phyloP scores from a whole-genome alignment of 2,113 vertebrate species.

The Myotis yumanensis region DNA sequence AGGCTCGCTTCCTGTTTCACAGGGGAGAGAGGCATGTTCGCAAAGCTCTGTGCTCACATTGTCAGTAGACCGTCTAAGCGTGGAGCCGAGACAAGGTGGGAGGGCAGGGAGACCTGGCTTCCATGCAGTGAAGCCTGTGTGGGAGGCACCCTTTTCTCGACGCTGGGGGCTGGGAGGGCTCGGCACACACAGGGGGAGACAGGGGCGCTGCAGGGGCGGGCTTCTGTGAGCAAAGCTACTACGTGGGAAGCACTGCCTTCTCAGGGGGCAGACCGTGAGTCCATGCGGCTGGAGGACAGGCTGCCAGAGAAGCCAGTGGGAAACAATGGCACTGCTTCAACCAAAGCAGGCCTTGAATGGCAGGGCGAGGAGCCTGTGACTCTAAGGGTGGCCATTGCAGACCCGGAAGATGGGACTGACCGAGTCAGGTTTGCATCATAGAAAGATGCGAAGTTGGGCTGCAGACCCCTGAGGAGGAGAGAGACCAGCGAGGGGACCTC shows the following conservation, averaged over 20 bases:
- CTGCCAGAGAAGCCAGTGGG: not conserved
- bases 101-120: not conserved
- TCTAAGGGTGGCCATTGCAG: not conserved
- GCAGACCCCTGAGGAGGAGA: not conserved
- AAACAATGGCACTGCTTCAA: accelerated
- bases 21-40: not conserved
- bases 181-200: not conserved
- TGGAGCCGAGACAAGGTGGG: not conserved
- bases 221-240: not conserved
- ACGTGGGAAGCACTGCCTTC: not conserved
- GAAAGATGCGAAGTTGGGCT: not conserved
- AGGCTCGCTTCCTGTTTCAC: not conserved
- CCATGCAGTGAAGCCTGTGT: not conserved
- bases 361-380: not conserved
- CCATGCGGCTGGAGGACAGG: not conserved
- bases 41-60: not conserved
- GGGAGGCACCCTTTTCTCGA: not conserved
- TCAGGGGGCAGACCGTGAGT: not conserved
- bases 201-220: not conserved
- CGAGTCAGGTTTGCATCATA: accelerated
- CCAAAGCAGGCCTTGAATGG: not conserved
- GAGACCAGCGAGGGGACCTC: not conserved
- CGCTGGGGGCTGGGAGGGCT: not conserved
- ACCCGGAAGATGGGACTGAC: not conserved
- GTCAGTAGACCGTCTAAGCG: not conserved